Evolutionary conservation across 2,888 invertebrate species (phyloP).

Genomic region (Tupiocoris notatus): DNA sequence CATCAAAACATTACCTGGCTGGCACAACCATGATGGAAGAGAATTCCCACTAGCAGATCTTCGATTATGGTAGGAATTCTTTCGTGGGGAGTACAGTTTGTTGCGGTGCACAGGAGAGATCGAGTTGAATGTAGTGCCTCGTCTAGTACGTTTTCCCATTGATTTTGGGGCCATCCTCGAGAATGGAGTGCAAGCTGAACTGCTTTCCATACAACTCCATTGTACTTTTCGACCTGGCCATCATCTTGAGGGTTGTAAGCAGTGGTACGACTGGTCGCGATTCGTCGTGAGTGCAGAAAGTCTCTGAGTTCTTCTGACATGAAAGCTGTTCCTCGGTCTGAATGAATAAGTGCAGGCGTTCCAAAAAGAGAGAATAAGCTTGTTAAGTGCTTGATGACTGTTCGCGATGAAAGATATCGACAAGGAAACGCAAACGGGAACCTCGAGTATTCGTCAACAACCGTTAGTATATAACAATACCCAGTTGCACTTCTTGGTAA

Average conservation of each 20-base stretch:
- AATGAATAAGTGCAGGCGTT: slow-evolving; percentile 9
- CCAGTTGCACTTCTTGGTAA: slow-evolving; percentile 2
- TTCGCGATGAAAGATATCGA: neutral
- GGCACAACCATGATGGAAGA: slow-evolving; percentile 5
- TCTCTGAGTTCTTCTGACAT: slow-evolving; percentile 16
- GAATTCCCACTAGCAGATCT: slow-evolving; percentile 2
- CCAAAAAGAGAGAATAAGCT: neutral
- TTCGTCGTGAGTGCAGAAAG: neutral
- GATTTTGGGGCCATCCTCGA: neutral
- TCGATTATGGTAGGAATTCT: slow-evolving; percentile 37
- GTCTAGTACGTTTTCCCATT: neutral
- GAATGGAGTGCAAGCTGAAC: neutral
- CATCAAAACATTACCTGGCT: slow-evolving; percentile 43
- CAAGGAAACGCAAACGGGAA: slow-evolving; percentile 44
- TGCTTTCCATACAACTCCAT: slow-evolving; percentile 29
- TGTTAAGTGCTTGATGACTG: neutral
- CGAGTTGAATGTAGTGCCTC: slow-evolving; percentile 5
- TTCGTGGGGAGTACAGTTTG: slow-evolving; percentile 46
- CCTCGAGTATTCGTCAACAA: slow-evolving; percentile 43
- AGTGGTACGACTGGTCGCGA: slow-evolving; percentile 27
- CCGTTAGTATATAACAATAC: slow-evolving; percentile 25
- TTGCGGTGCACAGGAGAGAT: slow-evolving; percentile 47
- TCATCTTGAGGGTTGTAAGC: slow-evolving; percentile 34
- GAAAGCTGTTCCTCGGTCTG: slow-evolving; percentile 19
- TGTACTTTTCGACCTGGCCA: slow-evolving; percentile 33